These are phyloP conservation scores for Rhabdophis nuchalis DNA, from an alignment of 2,797 vertebrate species.

Conservation along the genomic window DNA sequence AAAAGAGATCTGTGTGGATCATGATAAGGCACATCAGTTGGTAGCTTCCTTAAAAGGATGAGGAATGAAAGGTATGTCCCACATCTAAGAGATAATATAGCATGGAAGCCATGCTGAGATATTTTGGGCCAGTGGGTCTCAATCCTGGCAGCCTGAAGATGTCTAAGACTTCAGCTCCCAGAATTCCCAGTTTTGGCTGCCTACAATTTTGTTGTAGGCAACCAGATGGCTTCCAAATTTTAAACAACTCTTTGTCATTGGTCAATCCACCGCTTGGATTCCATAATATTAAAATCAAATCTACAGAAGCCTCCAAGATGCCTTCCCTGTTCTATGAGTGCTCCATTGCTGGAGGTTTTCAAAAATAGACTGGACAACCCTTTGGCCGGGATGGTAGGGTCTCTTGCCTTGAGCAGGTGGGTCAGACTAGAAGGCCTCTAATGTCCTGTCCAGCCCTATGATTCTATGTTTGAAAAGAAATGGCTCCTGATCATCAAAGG, in stretches of 20 bases:
- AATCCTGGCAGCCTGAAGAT: not conserved
- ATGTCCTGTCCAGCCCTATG: not conserved
- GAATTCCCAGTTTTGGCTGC: not conserved
- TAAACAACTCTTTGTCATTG: not conserved
- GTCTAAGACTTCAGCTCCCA: not conserved
- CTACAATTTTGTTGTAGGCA: not conserved
- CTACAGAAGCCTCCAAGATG: not conserved
- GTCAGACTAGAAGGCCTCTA: not conserved
- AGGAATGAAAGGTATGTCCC: not conserved
- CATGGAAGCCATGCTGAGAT: not conserved
- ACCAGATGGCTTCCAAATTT: not conserved
- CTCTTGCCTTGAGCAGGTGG: not conserved
- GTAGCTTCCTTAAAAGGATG: not conserved
- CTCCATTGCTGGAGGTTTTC: not conserved
- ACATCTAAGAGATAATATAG: not conserved
- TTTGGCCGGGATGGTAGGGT: not conserved
- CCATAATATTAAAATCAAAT: not conserved
- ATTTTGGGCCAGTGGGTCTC: not conserved
- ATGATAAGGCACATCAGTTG: not conserved
- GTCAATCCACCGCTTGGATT: not conserved
- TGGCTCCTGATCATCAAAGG: not conserved
- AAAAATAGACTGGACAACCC: not conserved
- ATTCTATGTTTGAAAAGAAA: not conserved
- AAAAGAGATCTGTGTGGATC: not conserved
- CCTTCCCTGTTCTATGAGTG: not conserved